Evolutionary conservation across 2,113 vertebrate genomes (phyloP).

Genomic region (Chaetodon trifascialis): DNA sequence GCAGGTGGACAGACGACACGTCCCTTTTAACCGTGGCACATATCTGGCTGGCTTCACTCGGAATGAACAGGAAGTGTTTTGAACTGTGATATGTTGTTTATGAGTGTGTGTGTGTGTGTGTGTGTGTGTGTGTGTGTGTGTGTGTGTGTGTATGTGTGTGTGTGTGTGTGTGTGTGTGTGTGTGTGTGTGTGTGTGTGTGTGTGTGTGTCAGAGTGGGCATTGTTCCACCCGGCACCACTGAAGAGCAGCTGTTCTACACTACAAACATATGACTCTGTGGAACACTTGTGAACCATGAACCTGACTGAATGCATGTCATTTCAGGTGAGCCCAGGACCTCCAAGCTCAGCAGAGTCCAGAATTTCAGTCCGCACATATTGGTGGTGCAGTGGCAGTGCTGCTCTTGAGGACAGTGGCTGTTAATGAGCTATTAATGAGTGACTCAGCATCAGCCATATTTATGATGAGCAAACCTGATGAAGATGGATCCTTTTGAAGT

Average conservation of each 20-base stretch:
- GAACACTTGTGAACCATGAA: constrained; percentile 1
- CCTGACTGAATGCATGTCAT: neutral
- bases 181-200: too few species aligned
- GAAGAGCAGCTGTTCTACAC: constrained; percentile 2
- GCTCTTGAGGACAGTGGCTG: neutral
- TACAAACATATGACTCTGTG: neutral
- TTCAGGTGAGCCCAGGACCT: constrained; percentile 3
- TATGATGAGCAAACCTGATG: constrained; percentile 10
- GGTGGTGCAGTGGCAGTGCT: neutral
- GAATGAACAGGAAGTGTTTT: constrained; percentile 15
- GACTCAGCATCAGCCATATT: constrained; percentile 13
- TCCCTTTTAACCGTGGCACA: neutral
- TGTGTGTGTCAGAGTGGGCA: neutral
- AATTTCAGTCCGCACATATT: neutral
- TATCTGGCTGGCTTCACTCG: constrained; percentile 5
- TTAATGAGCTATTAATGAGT: neutral
- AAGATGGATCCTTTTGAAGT: neutral
- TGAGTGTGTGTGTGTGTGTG: neutral
- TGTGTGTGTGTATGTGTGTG: too few species aligned
- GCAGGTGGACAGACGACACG: neutral
- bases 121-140: too few species aligned
- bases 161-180: too few species aligned
- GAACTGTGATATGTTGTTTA: constrained; percentile 17
- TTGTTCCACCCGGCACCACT: neutral
- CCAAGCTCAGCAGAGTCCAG: neutral